Percentiles rank a stretch among this genome's conserved stretches.
Conservation (phyloP, 1,140 invertebrate species). For the Diprion similis region DNA sequence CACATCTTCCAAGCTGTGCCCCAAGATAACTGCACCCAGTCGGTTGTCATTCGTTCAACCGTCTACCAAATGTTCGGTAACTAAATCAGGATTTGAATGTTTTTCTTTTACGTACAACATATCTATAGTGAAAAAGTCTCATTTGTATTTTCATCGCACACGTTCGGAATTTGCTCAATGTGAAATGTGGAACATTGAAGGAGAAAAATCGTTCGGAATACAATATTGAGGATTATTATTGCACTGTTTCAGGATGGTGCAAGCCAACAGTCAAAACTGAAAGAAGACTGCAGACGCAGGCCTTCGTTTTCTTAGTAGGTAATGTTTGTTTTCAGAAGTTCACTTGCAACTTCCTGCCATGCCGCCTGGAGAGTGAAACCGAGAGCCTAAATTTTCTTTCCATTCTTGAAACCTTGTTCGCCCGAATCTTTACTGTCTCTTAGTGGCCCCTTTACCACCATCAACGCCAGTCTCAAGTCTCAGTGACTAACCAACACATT, state of each 20-base stretch:
- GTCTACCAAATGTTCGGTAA: too few species aligned
- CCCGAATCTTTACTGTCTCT: not conserved
- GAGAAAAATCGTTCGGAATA: too few species aligned
- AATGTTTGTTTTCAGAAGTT: not conserved
- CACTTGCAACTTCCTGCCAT: not conserved
- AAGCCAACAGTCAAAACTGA: too few species aligned
- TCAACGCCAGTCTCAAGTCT: not conserved
- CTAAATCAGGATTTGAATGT: too few species aligned
- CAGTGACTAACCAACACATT: not conserved
- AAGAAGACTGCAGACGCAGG: too few species aligned
- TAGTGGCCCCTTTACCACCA: not conserved
- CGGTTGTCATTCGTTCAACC: not conserved
- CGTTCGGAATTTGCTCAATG: too few species aligned
- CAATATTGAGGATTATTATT: too few species aligned
- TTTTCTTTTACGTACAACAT: too few species aligned
- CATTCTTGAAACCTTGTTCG: not conserved
- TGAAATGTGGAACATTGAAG: too few species aligned
- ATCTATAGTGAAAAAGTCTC: too few species aligned
- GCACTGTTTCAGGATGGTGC: too few species aligned
- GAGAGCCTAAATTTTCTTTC: not conserved
- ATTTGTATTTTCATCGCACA: too few species aligned
- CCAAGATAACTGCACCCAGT: not conserved
- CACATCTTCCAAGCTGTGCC: not conserved
- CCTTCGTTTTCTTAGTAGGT: not conserved
- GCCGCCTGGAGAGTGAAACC: not conserved